Base-by-base conservation (phyloP, 2,888 invertebrate species). In the Junonia oenone region DNA sequence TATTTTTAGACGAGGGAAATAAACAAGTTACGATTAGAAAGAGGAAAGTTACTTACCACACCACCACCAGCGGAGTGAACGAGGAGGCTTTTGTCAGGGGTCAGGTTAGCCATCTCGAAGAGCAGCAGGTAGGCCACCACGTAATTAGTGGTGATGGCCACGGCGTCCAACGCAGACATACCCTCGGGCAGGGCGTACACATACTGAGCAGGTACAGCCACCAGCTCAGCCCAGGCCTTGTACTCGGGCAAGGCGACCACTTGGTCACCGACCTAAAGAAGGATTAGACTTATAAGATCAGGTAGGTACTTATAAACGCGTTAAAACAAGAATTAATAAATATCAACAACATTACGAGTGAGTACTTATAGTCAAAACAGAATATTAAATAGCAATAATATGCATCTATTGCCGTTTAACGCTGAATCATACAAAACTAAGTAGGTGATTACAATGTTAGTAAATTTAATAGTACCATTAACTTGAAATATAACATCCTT, bases 61-160 rank as follows among this genome's bases (percentile, higher is more conserved):
- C 96, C 96, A 58, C 97, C 97, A 29, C 96, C 97, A 68, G 95
- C 96, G 29, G 96, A 96, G 78, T 97, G 96, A 11, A 97, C 92
- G 57, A 97, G 91, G 8, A 97, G 91, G 62, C 94, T 95, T 88
- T 96, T 96, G 64, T 96, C 96, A 29, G 94, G 92, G 11, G 93
- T 91, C 46, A 97, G 88, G 67, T 94, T 94, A 54, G 95, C 96
- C 80, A 96, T 91, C 76, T 97, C 96, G 84, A 96, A 96, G 50
- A 97, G 93, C 68, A 97, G 90, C 68, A 96, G 93, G 78, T 97
- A 94, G 15, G 97, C 97, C 6, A 97, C 95, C 62, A 96, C 93
- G 81, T 96, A 97, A 85, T 96, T 96, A 91, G 97, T 94, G 63
- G 96, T 94, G 69, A 96, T 92, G 14, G 96, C 96, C 5, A 95